Evolutionary conservation across 2,888 invertebrate genomes (phyloP).

Genomic region (Eugnorisma glareosa): DNA sequence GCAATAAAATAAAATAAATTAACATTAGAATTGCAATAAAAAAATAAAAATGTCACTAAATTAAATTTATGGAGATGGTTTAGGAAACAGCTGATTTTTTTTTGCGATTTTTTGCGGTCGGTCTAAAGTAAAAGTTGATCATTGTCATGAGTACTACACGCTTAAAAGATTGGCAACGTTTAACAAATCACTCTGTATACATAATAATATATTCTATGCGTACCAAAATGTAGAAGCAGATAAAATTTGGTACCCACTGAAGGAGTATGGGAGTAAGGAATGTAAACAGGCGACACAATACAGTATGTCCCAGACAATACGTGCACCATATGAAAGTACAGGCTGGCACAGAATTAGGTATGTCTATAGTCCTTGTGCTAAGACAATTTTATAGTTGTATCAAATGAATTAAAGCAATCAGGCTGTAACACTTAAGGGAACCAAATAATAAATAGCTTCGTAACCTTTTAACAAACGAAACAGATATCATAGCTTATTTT

Average conservation of each 20-base stretch:
- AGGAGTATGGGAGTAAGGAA: not conserved
- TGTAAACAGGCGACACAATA: slow-evolving; percentile 19
- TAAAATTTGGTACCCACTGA: not conserved
- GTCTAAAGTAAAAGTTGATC: no score
- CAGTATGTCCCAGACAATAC: slow-evolving; percentile 47
- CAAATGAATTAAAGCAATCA: not conserved
- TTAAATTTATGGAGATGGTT: no score
- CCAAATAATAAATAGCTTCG: not conserved
- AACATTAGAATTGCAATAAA: no score
- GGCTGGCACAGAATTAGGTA: slow-evolving; percentile 26
- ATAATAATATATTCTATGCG: no score
- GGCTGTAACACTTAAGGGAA: not conserved
- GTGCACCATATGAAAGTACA: slow-evolving; percentile 59
- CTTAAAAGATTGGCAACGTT: no score
- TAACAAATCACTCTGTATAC: no score
- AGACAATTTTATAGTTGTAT: not conserved
- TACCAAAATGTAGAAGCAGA: not conserved
- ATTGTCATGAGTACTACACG: no score
- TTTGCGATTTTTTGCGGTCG: no score
- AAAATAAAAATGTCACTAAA: no score
- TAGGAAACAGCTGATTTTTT: no score
- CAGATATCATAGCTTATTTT: not conserved
- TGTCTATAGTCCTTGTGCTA: not conserved
- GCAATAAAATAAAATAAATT: no score
- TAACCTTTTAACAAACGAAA: not conserved